Conservation (phyloP, 1,140 invertebrate species). For the Zaprionus vittiger region DNA sequence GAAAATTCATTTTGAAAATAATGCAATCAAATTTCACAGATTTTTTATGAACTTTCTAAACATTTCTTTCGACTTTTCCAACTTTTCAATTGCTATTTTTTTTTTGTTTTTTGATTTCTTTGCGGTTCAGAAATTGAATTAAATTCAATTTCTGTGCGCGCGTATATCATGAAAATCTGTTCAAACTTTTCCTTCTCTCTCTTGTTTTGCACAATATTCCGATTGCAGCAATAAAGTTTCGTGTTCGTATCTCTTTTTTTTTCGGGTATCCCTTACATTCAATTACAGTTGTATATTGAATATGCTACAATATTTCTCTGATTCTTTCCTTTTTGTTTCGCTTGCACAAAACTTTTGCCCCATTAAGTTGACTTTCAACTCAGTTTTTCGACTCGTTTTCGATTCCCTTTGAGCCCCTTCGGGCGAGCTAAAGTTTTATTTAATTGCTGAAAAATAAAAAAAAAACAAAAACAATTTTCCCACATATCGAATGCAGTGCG, state of each 20-base stretch:
- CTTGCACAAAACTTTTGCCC: background rate
- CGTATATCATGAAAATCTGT: background rate
- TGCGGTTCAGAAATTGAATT: background rate
- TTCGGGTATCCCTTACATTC: background rate
- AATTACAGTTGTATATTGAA: constrained; percentile 1
- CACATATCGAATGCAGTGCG: background rate
- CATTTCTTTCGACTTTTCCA: background rate
- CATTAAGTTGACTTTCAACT: background rate
- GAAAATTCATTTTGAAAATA: background rate
- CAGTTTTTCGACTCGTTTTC: background rate
- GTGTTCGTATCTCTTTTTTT: background rate
- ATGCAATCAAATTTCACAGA: background rate
- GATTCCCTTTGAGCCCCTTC: background rate
- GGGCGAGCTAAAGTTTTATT: background rate
- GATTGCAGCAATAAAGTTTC: background rate
- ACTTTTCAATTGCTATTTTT: background rate
- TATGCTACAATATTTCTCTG: background rate
- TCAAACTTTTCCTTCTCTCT: background rate
- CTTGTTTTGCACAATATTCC: background rate
- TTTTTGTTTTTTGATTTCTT: background rate
- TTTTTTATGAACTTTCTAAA: background rate
- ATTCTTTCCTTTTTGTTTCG: too few relatives aligned
- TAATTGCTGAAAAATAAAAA: background rate
- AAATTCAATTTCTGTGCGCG: background rate
- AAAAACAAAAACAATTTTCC: background rate